Evolutionary conservation across 1,140 invertebrate genomes (phyloP), one percentile per base, ranked within the genome.

Genomic region (Pteromalus puparum): DNA sequence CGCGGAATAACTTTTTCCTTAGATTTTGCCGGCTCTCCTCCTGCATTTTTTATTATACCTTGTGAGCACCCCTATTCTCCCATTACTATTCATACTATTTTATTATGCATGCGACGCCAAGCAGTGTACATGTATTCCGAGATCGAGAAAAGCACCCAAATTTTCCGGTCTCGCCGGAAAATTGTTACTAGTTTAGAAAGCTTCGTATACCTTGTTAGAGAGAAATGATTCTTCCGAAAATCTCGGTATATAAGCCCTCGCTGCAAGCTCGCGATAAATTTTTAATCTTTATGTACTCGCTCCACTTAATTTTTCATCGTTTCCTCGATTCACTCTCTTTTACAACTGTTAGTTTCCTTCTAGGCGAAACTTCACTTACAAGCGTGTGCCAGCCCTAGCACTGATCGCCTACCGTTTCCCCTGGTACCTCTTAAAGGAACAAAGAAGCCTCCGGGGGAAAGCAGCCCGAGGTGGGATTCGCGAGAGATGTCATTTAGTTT

Each of bases 301-400:
- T 61, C 53, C 53, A 61, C 53, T 21, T 73, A 61, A 65, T 75
- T 81, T 83, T 67, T 68, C 30, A 74, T 81, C 42, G 24, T 82
- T 42, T 76, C 86, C 26, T 26, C 15, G 34, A 77, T 26, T 5
- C 21, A 42, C n/a, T 28, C 77, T 84, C 86, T 76, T 85, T 82
- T 74, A 82, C 81, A 84, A 87, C 81, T 84, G 86, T 88, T 89
- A 87, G 85, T 88, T 87, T 82, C 83, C 73, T 67, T 82, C 79
- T 78, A 74, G 81, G 38, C 85, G 83, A 89, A 89, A 68, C 87
- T 85, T 72, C 82, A 78, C 34, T 83, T 80, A 85, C 77, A 81
- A 81, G 26, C 46, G 34, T 73, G 73, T 28, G 84, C 61, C 34
- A 61, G 4, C 61, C 68, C 67, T 48, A 53, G 76, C 68, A 34